These are phyloP conservation scores for Pluvialis apricaria DNA, from an alignment of 2,113 vertebrate species.

Conservation along the genomic window DNA sequence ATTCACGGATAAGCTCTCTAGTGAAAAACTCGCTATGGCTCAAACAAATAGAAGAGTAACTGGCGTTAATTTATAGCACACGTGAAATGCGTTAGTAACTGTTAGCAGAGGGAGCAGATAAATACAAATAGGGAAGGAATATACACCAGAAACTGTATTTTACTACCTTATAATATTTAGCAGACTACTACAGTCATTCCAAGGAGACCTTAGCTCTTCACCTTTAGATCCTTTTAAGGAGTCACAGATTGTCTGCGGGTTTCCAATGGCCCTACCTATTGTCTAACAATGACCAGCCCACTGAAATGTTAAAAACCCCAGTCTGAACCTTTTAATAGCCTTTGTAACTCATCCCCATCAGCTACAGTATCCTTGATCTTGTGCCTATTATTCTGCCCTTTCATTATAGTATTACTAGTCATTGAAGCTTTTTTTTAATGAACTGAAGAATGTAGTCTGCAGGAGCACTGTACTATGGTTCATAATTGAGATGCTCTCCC, in stretches of 20 bases:
- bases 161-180: neutral
- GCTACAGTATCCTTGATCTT: neutral
- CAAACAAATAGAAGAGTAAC: neutral
- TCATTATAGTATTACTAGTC: slow-evolving; percentile 32
- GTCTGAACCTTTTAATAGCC: neutral
- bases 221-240: neutral
- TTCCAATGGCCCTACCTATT: neutral
- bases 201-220: neutral
- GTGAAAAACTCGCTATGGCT: neutral
- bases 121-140: neutral
- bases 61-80: neutral
- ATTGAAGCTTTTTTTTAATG: neutral
- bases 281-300: neutral
- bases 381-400: slow-evolving; percentile 24
- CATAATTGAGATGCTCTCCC: slow-evolving; percentile 49
- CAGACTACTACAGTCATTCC: neutral
- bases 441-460: slow-evolving; percentile 37
- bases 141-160: neutral
- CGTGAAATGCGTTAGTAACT: neutral
- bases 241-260: neutral
- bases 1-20: neutral
- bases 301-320: neutral
- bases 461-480: neutral
- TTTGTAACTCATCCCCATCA: neutral
- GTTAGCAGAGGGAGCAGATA: neutral